A percentile compares a stretch with the other conserved stretches of the same genome.
These are phyloP conservation scores for Ornithorhynchus anatinus DNA, from an alignment of 2,113 vertebrate species.

Conservation along the genomic window DNA sequence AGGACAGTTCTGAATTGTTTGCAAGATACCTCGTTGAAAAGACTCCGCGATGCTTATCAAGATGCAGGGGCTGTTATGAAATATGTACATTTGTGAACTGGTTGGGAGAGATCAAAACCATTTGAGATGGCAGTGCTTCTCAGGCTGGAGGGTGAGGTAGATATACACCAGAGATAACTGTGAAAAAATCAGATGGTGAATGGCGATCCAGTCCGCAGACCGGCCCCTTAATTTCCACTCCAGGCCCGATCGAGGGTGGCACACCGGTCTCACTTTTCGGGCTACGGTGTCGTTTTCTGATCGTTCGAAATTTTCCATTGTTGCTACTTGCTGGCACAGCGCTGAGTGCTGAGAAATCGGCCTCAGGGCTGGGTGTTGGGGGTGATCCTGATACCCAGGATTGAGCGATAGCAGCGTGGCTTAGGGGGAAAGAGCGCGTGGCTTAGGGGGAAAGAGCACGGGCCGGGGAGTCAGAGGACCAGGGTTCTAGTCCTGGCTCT, in stretches of 20 bases:
- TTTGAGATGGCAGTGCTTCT: conserved; percentile 52
- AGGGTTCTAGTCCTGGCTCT: too few relatives aligned
- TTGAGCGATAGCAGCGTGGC: accelerated
- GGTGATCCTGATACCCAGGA: accelerated
- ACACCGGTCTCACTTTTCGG: conserved; percentile 7
- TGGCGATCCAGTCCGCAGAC: conserved; percentile 40
- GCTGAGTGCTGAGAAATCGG: neutral
- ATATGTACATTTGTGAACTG: conserved; percentile 49
- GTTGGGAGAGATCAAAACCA: conserved; percentile 56
- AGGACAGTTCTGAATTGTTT: conserved; percentile 74
- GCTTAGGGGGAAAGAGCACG: too few relatives aligned
- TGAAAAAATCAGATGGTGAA: neutral
- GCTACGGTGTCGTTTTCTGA: neutral
- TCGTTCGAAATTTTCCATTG: conserved; percentile 26
- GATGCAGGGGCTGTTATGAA: conserved; percentile 57
- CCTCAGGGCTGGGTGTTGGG: neutral
- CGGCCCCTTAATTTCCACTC: conserved; percentile 53
- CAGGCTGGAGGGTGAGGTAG: conserved; percentile 56
- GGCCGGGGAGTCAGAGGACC: too few relatives aligned
- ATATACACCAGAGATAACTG: conserved; percentile 48
- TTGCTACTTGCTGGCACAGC: neutral
- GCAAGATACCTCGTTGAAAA: conserved; percentile 56
- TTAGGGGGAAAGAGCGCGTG: too few relatives aligned
- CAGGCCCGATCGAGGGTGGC: neutral
- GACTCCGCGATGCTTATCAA: conserved; percentile 69